A percentile compares a stretch with the other conserved stretches of the same genome.
phyloP scores from a whole-genome alignment of 2,888 invertebrate species.

The Euphydryas editha region DNA sequence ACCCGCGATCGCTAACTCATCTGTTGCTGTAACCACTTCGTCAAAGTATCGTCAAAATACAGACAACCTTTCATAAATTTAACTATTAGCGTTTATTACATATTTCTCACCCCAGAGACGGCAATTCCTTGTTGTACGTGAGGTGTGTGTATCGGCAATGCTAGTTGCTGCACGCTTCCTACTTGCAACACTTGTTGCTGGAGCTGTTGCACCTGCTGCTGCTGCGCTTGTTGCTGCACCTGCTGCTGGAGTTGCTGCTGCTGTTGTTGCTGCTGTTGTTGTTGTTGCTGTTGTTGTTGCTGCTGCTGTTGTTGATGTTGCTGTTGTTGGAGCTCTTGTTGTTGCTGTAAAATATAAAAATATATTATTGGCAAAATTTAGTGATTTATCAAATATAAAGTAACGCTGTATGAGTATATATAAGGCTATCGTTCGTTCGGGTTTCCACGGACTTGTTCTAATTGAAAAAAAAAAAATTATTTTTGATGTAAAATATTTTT shows the following conservation, averaged over 20 bases:
- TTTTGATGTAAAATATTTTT: too few relatives aligned
- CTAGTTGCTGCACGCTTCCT: constrained; percentile 73
- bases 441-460: too few relatives aligned
- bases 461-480: too few relatives aligned
- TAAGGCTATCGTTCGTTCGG: too few relatives aligned
- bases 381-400: too few relatives aligned
- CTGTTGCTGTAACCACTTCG: too few relatives aligned
- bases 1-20: too few relatives aligned
- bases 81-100: background rate
- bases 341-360: constrained; percentile 42
- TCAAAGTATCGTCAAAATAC: too few relatives aligned
- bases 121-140: constrained; percentile 64
- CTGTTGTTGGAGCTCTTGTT: constrained; percentile 38
- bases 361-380: too few relatives aligned
- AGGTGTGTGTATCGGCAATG: constrained; percentile 70
- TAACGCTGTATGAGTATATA: too few relatives aligned
- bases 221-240: constrained; percentile 64
- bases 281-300: constrained; percentile 53
- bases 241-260: constrained; percentile 71
- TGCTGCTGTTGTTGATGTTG: constrained; percentile 47
- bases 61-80: background rate
- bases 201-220: constrained; percentile 54
- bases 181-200: constrained; percentile 75
- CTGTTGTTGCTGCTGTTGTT: constrained; percentile 71
- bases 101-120: constrained; percentile 59